Conservation (phyloP, 2,797 vertebrate species). For the Acridotheres tristis region DNA sequence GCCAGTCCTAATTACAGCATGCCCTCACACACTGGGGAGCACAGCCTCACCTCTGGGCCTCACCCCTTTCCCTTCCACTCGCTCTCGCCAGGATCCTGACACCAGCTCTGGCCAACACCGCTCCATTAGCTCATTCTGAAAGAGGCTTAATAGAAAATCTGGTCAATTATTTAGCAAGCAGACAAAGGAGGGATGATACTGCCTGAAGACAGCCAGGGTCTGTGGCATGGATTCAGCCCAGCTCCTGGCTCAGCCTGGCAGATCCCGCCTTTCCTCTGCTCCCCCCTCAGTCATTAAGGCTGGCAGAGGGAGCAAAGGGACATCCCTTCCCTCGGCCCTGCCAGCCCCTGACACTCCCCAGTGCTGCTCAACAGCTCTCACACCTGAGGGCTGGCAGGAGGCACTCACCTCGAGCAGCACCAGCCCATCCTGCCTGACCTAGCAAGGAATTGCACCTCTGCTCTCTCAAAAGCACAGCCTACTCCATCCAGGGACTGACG, state of each 20-base stretch:
- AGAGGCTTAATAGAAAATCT: slow-evolving; percentile 44
- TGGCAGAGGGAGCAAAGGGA: not conserved
- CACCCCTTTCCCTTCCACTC: not conserved
- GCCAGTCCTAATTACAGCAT: not conserved
- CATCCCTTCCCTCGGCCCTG: not conserved
- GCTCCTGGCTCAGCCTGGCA: not conserved
- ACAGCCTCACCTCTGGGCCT: not conserved
- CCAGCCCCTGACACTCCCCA: not conserved
- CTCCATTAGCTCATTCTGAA: slow-evolving; percentile 40
- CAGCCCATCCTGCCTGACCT: not conserved
- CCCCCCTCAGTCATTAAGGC: not conserved
- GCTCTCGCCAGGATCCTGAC: not conserved
- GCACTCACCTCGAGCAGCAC: not conserved
- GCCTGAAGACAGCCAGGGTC: not conserved
- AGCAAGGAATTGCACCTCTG: not conserved
- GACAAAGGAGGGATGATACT: not conserved
- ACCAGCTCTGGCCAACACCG: not conserved
- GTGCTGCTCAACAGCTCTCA: not conserved
- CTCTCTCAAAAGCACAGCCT: not conserved
- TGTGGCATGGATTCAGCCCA: not conserved
- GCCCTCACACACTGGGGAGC: not conserved
- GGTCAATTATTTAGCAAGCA: slow-evolving; percentile 62
- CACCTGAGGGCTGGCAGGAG: fast-evolving
- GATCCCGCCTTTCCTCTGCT: not conserved
- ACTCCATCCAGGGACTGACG: not conserved